phyloP scores from a whole-genome alignment of 2,888 invertebrate species.

The Venustoraphidia nigricollis region DNA sequence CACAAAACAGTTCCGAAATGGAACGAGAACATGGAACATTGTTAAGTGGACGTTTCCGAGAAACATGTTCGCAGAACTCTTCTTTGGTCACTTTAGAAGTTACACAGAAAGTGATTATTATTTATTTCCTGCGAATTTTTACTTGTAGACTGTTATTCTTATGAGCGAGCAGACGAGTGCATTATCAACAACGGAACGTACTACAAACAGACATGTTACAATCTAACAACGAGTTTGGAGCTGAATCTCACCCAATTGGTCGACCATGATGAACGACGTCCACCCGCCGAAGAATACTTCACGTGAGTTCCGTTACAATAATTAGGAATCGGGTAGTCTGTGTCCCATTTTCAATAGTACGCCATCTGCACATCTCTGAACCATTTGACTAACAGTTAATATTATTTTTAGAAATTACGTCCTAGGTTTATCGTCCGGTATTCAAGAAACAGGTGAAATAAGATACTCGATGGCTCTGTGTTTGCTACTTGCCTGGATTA shows the following conservation, averaged over 20 bases:
- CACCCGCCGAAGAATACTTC: slow-evolving; percentile 60
- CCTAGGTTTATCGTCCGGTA: slow-evolving; percentile 53
- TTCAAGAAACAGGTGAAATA: slow-evolving; percentile 52
- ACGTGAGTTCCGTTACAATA: slow-evolving; percentile 32
- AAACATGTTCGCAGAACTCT: too few relatives aligned
- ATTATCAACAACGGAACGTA: slow-evolving; percentile 43
- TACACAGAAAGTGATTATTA: too few relatives aligned
- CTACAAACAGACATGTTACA: slow-evolving; percentile 44
- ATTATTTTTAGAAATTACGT: slow-evolving; percentile 38
- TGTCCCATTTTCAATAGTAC: too few relatives aligned
- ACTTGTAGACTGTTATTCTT: slow-evolving; percentile 48
- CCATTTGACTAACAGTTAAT: background rate
- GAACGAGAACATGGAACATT: too few relatives aligned
- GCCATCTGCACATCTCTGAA: background rate
- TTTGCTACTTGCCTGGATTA: slow-evolving; percentile 61
- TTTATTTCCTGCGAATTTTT: background rate
- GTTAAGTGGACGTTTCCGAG: too few relatives aligned
- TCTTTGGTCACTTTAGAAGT: too few relatives aligned
- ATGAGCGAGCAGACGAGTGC: slow-evolving; percentile 47
- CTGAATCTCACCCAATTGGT: slow-evolving; percentile 40
- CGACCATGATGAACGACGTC: slow-evolving; percentile 37
- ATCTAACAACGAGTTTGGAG: slow-evolving; percentile 35
- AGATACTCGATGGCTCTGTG: slow-evolving; percentile 56
- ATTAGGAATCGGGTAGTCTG: background rate
- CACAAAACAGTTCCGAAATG: too few relatives aligned